Evolutionary conservation across 1,140 invertebrate species (phyloP), one percentile per base, ranked within the genome.

Genomic region (Penaeus vannamei): DNA sequence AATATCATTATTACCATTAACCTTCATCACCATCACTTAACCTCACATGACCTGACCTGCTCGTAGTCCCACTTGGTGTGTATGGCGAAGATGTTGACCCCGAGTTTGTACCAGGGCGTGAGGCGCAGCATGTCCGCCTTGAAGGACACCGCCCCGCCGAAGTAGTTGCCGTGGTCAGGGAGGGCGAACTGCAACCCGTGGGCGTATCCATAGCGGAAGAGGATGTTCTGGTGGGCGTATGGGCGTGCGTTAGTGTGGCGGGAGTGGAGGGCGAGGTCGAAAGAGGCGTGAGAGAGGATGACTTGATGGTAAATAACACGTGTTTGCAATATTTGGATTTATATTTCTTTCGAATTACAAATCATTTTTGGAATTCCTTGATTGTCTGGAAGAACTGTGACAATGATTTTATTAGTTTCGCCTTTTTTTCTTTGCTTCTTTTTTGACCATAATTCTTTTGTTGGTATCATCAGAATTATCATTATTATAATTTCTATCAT

Each of bases 51-150:
- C 22, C 81, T 42, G 17, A 91, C 87, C 81, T 91, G 61, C 17
- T 36, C 61, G 29, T 91, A 76, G 59, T 91, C 61, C 84, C 86
- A 91, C 66, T 85, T 84, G 46, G 81, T 91, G 64, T 91, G 90
- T 29, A 89, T 59, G 20, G 90, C 87, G 60, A 91, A 86, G 32
- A 91, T 91, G 77, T 91, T 91, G 53, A 85, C 77, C 1, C 72
- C 66, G 14, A 86, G 76, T 20, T 81, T 80, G 46, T 84, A 61
- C 81, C 85, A 87, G 61, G 85, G 85, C 42, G 87, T 53, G 29
- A 22, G 17, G 23, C 29, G 7, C 5, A 87, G 46, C 87, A 91
- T 86, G 22, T 29, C 64, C 12, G 72, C 77, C 0, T 76, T 4
- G 81, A 91, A 91, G 20, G 53, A 29, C 26, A 19, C 10, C 8